Base-by-base conservation (phyloP, 1,140 invertebrate species). In the Drosophila busckii region DNA sequence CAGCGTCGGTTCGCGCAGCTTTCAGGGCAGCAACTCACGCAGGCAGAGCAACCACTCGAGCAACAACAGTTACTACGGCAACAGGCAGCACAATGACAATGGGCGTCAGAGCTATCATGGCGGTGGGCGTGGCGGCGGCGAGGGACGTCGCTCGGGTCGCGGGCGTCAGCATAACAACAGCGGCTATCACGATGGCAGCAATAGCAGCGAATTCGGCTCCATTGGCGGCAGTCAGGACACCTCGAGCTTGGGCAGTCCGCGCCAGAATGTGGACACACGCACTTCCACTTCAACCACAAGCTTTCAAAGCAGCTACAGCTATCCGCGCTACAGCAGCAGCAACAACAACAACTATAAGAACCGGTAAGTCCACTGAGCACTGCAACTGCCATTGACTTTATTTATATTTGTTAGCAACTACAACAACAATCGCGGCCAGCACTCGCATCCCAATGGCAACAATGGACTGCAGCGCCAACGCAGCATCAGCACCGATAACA, bases 291-390 rank as follows among this genome's bases (percentile, higher is more conserved):
- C 71, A 0, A 17, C 31, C 9, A 31, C 37, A 1, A 65, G 61
- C 9, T 67, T 67, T 4, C 73, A 76, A 10, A 65, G 62, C 1
- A 59, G 17, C 4, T 70, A 70, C 25, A 75, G 54, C 9, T 69
- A 34, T 40, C 50, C 58, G 15, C 41, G 40, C 22, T 61, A 55
- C 28, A 34, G 20, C n/a, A 54, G 31, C 31, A 41, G n/a, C 35
- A 26, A 17, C n/a, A 50, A 23, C 20, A n/a, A 37, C 16, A 46
- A 48, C 15, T 17, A 35, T 16, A 48, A 64, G 4, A 28, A 73
- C 44, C 63, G 71, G 71, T 78, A 31, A 55, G 40, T 28, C n/a
- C 2, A 23, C 28, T 19, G 3, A 6, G 7, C 15, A 3, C 8
- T 25, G n/a, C 20, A n/a, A 4, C 25, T n/a, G 16, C 10, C 12